These are phyloP conservation scores for Polietes domitor DNA, from an alignment of 2,888 invertebrate species.

Conservation along the genomic window DNA sequence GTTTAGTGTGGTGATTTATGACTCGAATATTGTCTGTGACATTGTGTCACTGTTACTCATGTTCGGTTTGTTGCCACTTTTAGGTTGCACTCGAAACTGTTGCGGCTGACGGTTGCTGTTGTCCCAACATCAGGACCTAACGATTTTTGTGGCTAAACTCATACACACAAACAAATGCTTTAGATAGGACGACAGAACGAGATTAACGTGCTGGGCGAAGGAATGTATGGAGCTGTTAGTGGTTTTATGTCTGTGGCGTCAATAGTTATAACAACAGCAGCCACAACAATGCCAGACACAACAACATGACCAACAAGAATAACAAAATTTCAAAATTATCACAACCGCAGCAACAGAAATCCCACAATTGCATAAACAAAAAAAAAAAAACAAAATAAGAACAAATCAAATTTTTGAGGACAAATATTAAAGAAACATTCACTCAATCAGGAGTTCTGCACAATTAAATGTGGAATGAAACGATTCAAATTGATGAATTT, in stretches of 20 bases:
- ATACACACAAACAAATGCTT: conserved; percentile 48
- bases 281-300: conserved; percentile 9
- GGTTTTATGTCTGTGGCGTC: conserved; percentile 48
- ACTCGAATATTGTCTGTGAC: conserved; percentile 61
- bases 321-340: no score
- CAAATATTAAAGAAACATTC: conserved; percentile 37
- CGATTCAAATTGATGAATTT: no score
- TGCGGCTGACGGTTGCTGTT: conserved; percentile 22
- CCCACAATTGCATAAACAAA: no score
- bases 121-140: not conserved
- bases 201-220: not conserved
- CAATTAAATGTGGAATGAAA: no score
- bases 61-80: conserved; percentile 54
- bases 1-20: conserved; percentile 57
- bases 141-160: conserved; percentile 47
- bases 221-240: not conserved
- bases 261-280: conserved; percentile 18
- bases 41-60: conserved; percentile 63
- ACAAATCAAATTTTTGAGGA: not conserved
- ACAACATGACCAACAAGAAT: not conserved
- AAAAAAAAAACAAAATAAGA: conserved; percentile 35
- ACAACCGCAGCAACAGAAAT: conserved; percentile 11
- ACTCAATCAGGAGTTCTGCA: not conserved
- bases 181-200: conserved; percentile 35
- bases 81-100: conserved; percentile 32